A percentile compares a stretch with the other conserved stretches of the same genome.
Evolutionary conservation across 2,888 invertebrate genomes (phyloP).

Genomic region (Spilarctia lutea): DNA sequence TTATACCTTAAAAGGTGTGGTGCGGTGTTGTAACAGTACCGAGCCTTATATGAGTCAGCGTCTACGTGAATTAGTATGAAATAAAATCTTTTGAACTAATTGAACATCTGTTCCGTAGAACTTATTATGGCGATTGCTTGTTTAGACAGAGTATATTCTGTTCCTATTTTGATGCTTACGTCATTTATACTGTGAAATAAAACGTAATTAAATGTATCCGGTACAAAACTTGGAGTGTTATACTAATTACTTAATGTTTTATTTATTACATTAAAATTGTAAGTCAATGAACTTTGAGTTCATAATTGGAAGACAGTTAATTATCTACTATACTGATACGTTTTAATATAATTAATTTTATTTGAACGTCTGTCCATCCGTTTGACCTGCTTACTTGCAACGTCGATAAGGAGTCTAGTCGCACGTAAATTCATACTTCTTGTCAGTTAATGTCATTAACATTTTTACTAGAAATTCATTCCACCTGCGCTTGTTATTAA

Average conservation of each 20-base stretch:
- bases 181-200: slow-evolving; percentile 14
- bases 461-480: slow-evolving; percentile 23
- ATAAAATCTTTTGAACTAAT: slow-evolving; percentile 74
- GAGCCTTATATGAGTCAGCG: slow-evolving; percentile 79
- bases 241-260: neutral
- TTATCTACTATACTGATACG: slow-evolving; percentile 8
- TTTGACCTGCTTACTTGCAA: slow-evolving; percentile 56
- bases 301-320: slow-evolving; percentile 40
- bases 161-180: slow-evolving; percentile 20
- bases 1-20: slow-evolving; percentile 76
- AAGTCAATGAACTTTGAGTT: slow-evolving; percentile 12
- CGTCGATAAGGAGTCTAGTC: slow-evolving; percentile 52
- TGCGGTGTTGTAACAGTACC: slow-evolving; percentile 75
- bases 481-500: slow-evolving; percentile 31
- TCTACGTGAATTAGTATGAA: slow-evolving; percentile 76
- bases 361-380: slow-evolving; percentile 43
- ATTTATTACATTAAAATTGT: neutral
- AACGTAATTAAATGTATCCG: slow-evolving; percentile 34
- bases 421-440: slow-evolving; percentile 56
- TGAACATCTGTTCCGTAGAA: slow-evolving; percentile 76
- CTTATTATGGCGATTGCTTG: slow-evolving; percentile 46
- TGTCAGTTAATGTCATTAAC: slow-evolving; percentile 32
- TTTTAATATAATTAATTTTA: no score
- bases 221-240: neutral
- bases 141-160: slow-evolving; percentile 39